Evolutionary conservation across 2,113 vertebrate genomes (phyloP), one percentile per base, ranked within the genome.

Genomic region (Takifugu flavidus): DNA sequence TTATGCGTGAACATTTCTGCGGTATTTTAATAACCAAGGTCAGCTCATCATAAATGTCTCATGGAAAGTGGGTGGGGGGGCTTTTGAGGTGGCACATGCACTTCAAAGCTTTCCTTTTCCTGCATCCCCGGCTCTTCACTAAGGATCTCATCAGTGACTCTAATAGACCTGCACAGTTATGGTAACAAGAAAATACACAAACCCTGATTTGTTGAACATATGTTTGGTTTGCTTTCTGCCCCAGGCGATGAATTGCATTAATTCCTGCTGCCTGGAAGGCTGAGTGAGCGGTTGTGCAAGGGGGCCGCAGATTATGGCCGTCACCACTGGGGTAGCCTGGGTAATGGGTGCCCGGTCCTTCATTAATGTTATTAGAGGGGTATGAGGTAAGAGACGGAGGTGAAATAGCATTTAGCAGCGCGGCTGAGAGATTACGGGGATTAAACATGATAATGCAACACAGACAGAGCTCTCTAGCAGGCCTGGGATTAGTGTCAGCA

Each of bases 141-240:
- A 74, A 83, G 79, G 71, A 87, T 84, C 83, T 81, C 79, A 85
- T 86, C 84, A 79, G 70, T 67, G 83, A 74, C 85, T 83, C 70
- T 77, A 83, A 88, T 80, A 85, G 80, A 88, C 80, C 79, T 80
- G 64, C 63, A 68, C 81, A 87, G 70, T 84, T 75, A 82, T 65
- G 62, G 82, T 82, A 87, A 89, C 88, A 87, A 77, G 77, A 84
- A 88, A 86, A 91, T 88, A 90, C 84, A 90, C 82, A 91, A 91
- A 88, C 83, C 82, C 86, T 83, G 87, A 91, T 90, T 90, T 90
- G 87, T 86, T 90, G 86, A 92, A 90, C 88, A 92, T 86, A 89
- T 92, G 86, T 92, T 93, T 93, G 82, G 72, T 92, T 85, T 89
- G 46, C 87, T 85, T 91, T 89, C 89, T 80, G 87, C 90, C 89